Evolutionary conservation across 2,888 invertebrate species (phyloP), one percentile per base, ranked within the genome.

Genomic region (Epistrophella euchroma): DNA sequence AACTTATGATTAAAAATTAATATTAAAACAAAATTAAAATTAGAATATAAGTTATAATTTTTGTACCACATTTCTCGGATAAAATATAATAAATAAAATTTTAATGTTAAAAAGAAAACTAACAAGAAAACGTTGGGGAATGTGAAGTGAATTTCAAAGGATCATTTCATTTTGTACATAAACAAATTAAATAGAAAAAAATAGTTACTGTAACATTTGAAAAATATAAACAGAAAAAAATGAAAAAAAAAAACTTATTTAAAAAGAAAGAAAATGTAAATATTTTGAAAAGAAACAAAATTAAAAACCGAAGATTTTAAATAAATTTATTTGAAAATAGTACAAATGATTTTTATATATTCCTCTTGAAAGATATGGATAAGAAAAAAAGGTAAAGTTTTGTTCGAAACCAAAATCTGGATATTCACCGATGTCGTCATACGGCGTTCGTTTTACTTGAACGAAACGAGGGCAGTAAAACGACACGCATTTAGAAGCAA

Each of bases 311-410:
- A 79, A 78, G 19, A 79, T 79, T 75, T 83, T 72, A 75, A 83
- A 79, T 79, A 87, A 87, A 86, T 82, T 82, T 78, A 77, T 86
- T 82, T 78, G 64, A 77, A 86, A 82, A 74, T 73, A 60, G 35
- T 32, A 35, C 5, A 28, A 13, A 11, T 50, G 15, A 2, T 43
- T 55, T 43, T 47, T 56, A 55, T 19, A 10, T 19, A 56, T 47
- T 37, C n/a, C 28, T 25, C 6, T 4, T 3, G 6, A 28, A 32
- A 9, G 1, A 9, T 32, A 32, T 32, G 9, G 32, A 9, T 32
- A 7, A 32, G 0, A 32, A 32, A 32, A 32, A 32, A 32, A 32
- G 32, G 4, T 32, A 32, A 32, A 32, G 1, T 32, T 32, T 6
- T 32, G 25, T 32, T 32, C 32, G 6, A 32, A 9, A 32, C 1